Evolutionary conservation across 2,113 vertebrate genomes (phyloP), one percentile per base, ranked within the genome.

Genomic region (Tiliqua scincoides): DNA sequence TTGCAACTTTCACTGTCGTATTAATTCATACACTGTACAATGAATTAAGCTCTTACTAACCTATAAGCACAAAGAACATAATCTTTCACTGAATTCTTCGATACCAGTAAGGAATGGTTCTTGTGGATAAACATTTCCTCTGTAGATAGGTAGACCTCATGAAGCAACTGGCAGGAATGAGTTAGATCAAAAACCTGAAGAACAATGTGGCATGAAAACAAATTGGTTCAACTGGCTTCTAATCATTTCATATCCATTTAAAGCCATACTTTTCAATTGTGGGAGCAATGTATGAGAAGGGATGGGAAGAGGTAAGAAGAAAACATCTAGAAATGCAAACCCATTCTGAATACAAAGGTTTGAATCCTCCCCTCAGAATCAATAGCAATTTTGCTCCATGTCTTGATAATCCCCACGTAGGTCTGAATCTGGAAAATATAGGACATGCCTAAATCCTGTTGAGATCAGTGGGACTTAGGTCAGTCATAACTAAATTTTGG

Each of bases 21-120:
- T 48, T 63, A 40, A 48, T 62, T 62, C 15, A 59, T 85, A 89
- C n/a, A 30, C 1, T 71, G 86, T 62, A 59, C 5, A 72, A 76
- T 83, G 88, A 85, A 54, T 85, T 52, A 30, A 84, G 4, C 81
- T 88, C 63, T 59, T 76, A 75, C 83, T 92, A 57, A 96, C 94
- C 95, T 95, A 91, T 94, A 95, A 52, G 90, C 95, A 84, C 94
- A 96, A 0, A 96, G 89, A 89, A 95, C 93, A 74, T 89, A 90
- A 92, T 93, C 91, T 94, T 92, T 93, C 85, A 93, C 63, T 83
- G 89, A 97, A 90, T 91, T 95, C 83, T 71, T 92, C 85, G 91
- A 96, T 43, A 88, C 48, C 90, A 97, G 52, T 52, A 96, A 88
- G 62, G 94, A 96, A 62, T 59, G 90, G 87, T 96, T 91, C 88